phyloP scores from a whole-genome alignment of 2,797 vertebrate species.

The Microchirus variegatus region DNA sequence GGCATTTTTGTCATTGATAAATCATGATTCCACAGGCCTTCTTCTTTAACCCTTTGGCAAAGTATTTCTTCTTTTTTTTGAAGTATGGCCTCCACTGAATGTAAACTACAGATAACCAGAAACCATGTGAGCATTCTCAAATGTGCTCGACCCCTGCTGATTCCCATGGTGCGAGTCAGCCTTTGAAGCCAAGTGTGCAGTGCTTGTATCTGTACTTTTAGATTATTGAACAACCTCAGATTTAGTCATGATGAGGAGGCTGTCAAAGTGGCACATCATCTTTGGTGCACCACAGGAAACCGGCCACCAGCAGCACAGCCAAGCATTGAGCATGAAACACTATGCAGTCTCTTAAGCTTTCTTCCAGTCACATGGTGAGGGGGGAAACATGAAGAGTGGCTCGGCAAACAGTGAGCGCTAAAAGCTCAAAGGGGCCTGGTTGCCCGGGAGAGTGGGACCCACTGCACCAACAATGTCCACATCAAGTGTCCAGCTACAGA shows the following conservation, averaged over 20 bases:
- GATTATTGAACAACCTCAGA: conserved; percentile 19
- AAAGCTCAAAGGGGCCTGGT: conserved; percentile 74
- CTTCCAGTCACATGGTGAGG: conserved; percentile 49
- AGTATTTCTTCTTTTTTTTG: conserved; percentile 35
- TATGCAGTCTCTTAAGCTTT: conserved; percentile 61
- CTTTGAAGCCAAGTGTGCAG: conserved; percentile 26
- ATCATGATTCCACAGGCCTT: conserved; percentile 56
- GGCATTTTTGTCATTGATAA: conserved; percentile 69
- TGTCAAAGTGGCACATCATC: conserved; percentile 33
- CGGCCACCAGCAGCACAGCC: conserved; percentile 71
- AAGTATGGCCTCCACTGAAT: conserved; percentile 26
- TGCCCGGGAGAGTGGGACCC: conserved; percentile 78
- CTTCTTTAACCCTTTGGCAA: conserved; percentile 33
- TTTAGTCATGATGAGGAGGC: conserved; percentile 23
- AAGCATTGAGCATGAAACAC: conserved; percentile 70
- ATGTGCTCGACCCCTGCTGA: conserved; percentile 19
- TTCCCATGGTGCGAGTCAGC: conserved; percentile 20
- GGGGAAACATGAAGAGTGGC: conserved; percentile 35
- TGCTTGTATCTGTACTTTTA: conserved; percentile 3
- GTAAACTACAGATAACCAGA: conserved; percentile 23
- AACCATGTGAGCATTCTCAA: conserved; percentile 5
- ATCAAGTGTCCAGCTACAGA: conserved; percentile 69
- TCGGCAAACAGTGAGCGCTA: conserved; percentile 78
- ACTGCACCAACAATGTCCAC: conserved; percentile 77
- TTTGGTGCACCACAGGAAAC: conserved; percentile 72